Conservation (phyloP, 2,888 invertebrate genomes). For the Cyclophora albipunctata region DNA sequence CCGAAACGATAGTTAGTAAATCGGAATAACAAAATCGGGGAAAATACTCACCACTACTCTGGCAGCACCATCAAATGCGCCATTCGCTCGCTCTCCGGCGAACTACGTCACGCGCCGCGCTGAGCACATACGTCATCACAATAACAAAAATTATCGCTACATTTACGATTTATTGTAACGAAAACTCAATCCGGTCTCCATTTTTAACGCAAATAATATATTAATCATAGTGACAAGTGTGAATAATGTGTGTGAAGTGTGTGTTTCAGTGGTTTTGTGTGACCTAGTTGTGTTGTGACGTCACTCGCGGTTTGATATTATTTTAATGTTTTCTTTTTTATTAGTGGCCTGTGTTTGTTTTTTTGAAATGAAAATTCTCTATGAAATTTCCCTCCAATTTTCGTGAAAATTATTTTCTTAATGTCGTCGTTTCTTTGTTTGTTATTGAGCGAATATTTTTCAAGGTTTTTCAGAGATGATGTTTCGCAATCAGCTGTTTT, state of each 20-base stretch:
- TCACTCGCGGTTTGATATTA: slow-evolving; percentile 23
- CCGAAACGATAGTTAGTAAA: no score
- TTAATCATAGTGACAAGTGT: slow-evolving; percentile 3
- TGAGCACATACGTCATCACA: slow-evolving; percentile 32
- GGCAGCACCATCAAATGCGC: slow-evolving; percentile 51
- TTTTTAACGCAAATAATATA: background rate
- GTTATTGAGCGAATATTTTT: no score
- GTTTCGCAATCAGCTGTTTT: no score
- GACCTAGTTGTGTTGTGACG: slow-evolving; percentile 46
- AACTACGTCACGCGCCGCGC: slow-evolving; percentile 31
- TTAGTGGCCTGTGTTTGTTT: slow-evolving; percentile 12
- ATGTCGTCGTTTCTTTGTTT: no score
- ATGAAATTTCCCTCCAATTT: no score
- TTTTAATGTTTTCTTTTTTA: slow-evolving; percentile 8
- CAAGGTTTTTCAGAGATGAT: no score
- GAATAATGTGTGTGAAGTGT: slow-evolving; percentile 3
- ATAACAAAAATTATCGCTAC: slow-evolving; percentile 21
- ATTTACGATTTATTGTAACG: background rate
- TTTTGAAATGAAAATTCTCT: slow-evolving; percentile 7
- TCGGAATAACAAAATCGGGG: no score
- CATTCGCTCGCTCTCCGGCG: slow-evolving; percentile 42
- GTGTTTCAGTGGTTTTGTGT: slow-evolving; percentile 14
- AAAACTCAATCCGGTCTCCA: background rate
- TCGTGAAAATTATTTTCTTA: no score
- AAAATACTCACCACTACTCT: slow-evolving; percentile 1